phyloP scores from a whole-genome alignment of 2,797 vertebrate species.

The Morus bassanus region DNA sequence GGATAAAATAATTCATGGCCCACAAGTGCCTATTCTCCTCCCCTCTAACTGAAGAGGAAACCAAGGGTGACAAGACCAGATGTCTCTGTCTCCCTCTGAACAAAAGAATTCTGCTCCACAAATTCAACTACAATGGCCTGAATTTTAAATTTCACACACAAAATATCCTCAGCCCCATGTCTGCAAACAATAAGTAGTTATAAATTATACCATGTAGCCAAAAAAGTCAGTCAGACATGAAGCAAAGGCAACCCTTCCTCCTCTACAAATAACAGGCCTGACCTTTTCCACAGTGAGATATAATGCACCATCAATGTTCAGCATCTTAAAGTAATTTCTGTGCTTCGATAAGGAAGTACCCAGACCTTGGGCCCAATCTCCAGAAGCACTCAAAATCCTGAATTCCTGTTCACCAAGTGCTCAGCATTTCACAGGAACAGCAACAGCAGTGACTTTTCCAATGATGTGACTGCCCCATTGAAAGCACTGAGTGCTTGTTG shows the following conservation, averaged over 20 bases:
- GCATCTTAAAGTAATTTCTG: slow-evolving; percentile 20
- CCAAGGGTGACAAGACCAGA: background rate
- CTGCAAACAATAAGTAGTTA: slow-evolving; percentile 29
- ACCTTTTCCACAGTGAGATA: slow-evolving; percentile 40
- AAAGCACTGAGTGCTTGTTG: background rate
- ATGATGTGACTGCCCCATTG: accelerated
- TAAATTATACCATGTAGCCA: background rate
- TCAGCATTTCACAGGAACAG: background rate
- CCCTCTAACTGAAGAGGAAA: background rate
- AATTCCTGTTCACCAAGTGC: background rate
- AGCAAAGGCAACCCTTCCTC: background rate
- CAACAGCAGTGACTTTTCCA: background rate
- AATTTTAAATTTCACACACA: slow-evolving; percentile 1
- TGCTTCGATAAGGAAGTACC: background rate
- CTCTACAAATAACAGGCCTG: slow-evolving; percentile 14
- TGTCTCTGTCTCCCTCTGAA: background rate
- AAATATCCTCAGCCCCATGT: background rate
- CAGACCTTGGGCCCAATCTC: background rate
- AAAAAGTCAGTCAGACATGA: slow-evolving; percentile 31
- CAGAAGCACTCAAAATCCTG: background rate
- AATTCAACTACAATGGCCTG: background rate
- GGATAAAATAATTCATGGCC: background rate
- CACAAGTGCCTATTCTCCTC: background rate
- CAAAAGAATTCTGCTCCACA: background rate
- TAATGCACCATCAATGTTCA: background rate